phyloP scores from a whole-genome alignment of 2,888 invertebrate genomes.

The Acleris cristana region DNA sequence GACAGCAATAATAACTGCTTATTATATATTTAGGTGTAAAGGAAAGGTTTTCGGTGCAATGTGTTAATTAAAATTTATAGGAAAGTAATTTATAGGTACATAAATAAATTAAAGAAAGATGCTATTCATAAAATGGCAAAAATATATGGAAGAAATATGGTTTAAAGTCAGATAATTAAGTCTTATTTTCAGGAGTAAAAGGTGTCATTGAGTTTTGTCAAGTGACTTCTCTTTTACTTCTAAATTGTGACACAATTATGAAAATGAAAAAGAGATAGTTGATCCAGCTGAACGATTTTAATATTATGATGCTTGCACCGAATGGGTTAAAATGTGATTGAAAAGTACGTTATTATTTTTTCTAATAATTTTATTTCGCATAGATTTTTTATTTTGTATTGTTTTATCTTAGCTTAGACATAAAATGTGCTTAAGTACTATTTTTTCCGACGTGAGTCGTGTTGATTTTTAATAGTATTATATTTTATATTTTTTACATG shows the following conservation, averaged over 20 bases:
- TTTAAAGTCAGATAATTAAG: too few species aligned
- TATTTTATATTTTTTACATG: slow-evolving; percentile 51
- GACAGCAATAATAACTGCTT: slow-evolving; percentile 32
- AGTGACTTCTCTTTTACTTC: too few species aligned
- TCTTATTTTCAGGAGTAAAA: too few species aligned
- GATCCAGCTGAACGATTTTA: background rate
- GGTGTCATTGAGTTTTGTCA: too few species aligned
- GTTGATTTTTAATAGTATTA: slow-evolving; percentile 50
- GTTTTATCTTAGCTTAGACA: slow-evolving; percentile 57
- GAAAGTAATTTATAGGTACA: background rate
- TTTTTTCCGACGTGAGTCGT: slow-evolving; percentile 41
- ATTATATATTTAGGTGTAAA: slow-evolving; percentile 21
- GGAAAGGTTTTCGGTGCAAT: slow-evolving; percentile 25
- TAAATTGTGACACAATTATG: too few species aligned
- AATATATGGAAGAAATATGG: too few species aligned
- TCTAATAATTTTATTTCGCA: slow-evolving; percentile 64
- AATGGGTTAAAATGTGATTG: slow-evolving; percentile 59
- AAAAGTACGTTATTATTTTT: slow-evolving; percentile 67
- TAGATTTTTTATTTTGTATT: slow-evolving; percentile 67
- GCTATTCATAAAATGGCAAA: too few species aligned
- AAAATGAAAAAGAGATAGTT: too few species aligned
- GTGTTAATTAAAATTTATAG: slow-evolving; percentile 1
- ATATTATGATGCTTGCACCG: slow-evolving; percentile 26
- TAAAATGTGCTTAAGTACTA: slow-evolving; percentile 59
- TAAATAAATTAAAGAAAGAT: too few species aligned